phyloP scores from a whole-genome alignment of 2,113 vertebrate genomes.

The Haliaeetus leucogaster region DNA sequence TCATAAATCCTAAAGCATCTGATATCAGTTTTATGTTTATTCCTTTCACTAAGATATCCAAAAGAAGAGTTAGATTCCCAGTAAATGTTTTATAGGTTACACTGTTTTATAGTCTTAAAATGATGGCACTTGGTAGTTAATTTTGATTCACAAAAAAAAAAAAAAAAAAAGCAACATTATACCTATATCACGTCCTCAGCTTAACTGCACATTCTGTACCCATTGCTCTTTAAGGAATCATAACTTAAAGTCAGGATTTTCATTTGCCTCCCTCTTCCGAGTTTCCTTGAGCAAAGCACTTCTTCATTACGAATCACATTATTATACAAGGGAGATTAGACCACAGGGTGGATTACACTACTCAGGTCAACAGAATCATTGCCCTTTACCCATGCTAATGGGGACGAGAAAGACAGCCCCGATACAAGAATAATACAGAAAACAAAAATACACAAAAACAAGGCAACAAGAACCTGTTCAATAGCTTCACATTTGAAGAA shows the following conservation, averaged over 20 bases:
- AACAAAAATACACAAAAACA: background rate
- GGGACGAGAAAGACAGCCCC: background rate
- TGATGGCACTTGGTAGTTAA: constrained; percentile 36
- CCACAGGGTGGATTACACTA: background rate
- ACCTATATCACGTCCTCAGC: background rate
- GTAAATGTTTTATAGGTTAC: constrained; percentile 49
- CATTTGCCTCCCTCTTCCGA: background rate
- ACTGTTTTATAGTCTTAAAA: constrained; percentile 36
- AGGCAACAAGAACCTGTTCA: background rate
- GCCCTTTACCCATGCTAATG: accelerated
- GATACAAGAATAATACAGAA: no score
- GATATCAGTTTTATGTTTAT: constrained; percentile 39
- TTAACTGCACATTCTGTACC: background rate
- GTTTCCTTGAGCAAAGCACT: background rate
- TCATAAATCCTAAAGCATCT: constrained; percentile 49
- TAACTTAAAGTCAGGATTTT: background rate
- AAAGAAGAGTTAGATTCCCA: constrained; percentile 25
- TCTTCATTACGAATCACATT: background rate
- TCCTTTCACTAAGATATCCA: constrained; percentile 11
- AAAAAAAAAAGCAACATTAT: background rate
- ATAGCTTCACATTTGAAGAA: background rate
- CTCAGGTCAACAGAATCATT: background rate
- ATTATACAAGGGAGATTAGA: background rate
- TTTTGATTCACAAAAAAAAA: background rate
- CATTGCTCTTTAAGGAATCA: constrained; percentile 28